Evolutionary conservation across 2,113 vertebrate species (phyloP).

Genomic region (Mirza zaza): DNA sequence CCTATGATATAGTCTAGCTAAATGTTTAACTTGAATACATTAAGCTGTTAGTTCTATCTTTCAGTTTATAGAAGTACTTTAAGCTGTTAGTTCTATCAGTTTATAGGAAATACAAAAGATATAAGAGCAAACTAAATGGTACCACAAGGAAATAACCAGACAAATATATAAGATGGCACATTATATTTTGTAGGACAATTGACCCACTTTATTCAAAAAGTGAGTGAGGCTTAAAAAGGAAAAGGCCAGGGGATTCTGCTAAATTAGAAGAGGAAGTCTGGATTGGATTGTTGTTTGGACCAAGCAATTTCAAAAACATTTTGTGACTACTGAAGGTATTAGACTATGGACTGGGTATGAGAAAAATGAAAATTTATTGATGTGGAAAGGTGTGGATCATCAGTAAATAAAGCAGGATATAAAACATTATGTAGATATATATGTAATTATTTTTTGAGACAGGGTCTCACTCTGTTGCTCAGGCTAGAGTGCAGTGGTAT

Average conservation of each 20-base stretch:
- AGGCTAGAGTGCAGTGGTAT: too few species aligned
- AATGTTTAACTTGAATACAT: constrained; percentile 44
- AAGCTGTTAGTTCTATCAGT: neutral
- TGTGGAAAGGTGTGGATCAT: neutral
- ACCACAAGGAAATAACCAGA: neutral
- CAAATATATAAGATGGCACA: neutral
- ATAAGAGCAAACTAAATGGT: neutral
- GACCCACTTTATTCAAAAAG: constrained; percentile 18
- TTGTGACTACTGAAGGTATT: neutral
- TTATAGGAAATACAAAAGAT: neutral
- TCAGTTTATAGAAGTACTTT: neutral
- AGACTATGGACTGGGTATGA: neutral
- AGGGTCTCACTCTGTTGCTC: too few species aligned
- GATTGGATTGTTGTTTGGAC: neutral
- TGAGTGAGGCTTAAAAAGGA: neutral
- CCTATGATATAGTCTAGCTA: neutral
- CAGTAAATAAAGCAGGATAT: neutral
- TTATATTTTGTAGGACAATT: neutral
- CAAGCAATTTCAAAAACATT: neutral
- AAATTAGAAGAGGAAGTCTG: neutral
- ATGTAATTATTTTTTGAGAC: neutral
- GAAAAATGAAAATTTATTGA: neutral
- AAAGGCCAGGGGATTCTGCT: neutral
- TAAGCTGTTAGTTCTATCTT: constrained; percentile 13
- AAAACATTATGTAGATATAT: neutral